Evolutionary conservation across 2,797 vertebrate genomes (phyloP), one percentile per base, ranked within the genome.

Genomic region (Enteromius argenteus): DNA sequence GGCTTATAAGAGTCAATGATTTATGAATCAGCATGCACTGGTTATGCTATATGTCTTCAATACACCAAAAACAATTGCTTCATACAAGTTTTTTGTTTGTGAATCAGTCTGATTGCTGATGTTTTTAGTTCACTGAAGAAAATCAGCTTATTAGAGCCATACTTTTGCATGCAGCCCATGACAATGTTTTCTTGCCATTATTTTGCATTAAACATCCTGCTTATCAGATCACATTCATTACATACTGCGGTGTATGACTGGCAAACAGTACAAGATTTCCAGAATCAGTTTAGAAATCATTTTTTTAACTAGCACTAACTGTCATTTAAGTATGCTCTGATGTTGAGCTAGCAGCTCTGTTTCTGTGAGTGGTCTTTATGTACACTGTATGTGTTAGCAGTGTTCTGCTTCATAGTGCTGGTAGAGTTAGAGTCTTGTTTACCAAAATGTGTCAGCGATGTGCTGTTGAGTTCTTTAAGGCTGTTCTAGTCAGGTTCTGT

Each of bases 401-500:
- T 17, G n/a, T 39, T 68, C 78, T 44, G 79, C 53, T 72, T 81
- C 51, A 44, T 15, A 42, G 32, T 42, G 32, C 35, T 80, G 8
- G 3, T 14, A 42, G 53, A 67, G 46, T 51, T 53, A 9, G n/a
- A 77, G 27, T 44, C 46, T n/a, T 77, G 81, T 58, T 75, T 60
- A 39, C 46, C 81, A 67, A 69, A 83, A 44, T 67, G 23, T 44
- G 60, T 75, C 35, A 51, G 46, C 35, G 7, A 32, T 51, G 67
- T 79, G 75, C 66, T 82, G 79, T 86, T 80, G 39, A 27, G 74
- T n/a, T 51, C 58, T 82, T 64, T 83, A 51, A 51, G 53, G 56
- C 67, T 66, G 79, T 87, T 79, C 23, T 64, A 84, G 84, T 79
- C 39, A 64, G 35, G n/a, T 87, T 81, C 87, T 87, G 83, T 83